These are phyloP conservation scores for Platanista minor DNA, from an alignment of 2,113 vertebrate species.

Conservation along the genomic window DNA sequence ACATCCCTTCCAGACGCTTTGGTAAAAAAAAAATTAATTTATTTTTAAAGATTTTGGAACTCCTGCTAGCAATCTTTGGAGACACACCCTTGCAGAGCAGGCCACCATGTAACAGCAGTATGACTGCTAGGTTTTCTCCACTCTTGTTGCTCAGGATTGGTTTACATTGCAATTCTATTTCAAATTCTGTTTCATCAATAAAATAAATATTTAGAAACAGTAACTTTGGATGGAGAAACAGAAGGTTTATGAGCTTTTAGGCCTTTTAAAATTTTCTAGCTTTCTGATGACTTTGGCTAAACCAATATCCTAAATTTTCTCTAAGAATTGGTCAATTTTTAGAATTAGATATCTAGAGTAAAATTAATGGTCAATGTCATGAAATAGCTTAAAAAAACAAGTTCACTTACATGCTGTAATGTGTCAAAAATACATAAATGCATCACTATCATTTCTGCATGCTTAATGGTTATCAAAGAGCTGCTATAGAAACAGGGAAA, in stretches of 20 bases:
- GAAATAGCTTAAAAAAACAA: not conserved
- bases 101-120: not conserved
- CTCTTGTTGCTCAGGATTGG: not conserved
- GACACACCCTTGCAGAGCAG: not conserved
- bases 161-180: not conserved
- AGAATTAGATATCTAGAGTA: not conserved
- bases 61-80: not conserved
- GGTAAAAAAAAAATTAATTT: not conserved
- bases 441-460: not conserved
- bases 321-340: not conserved
- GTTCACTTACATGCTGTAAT: not conserved
- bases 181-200: not conserved
- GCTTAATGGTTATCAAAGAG: not conserved
- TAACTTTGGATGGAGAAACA: not conserved
- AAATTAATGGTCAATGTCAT: not conserved
- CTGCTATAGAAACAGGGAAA: not conserved
- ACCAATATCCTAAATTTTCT: not conserved
- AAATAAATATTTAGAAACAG: not conserved
- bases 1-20: not conserved
- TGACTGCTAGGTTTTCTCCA: not conserved
- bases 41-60: not conserved
- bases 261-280: not conserved
- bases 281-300: not conserved
- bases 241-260: not conserved
- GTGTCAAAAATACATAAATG: not conserved